phyloP scores from a whole-genome alignment of 2,797 vertebrate species.

The Numenius phaeopus region DNA sequence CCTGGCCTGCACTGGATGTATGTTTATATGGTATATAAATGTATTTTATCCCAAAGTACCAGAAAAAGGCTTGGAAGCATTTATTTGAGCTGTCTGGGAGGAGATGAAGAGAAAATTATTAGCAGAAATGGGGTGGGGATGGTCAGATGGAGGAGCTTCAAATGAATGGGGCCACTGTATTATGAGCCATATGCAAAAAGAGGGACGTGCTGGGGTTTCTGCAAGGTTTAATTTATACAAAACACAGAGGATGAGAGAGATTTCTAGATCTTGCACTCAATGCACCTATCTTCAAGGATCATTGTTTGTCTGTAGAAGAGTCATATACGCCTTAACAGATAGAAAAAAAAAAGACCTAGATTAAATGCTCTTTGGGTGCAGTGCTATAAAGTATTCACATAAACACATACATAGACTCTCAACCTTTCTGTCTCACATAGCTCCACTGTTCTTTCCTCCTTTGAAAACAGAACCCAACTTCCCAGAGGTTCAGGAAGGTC shows the following conservation, averaged over 20 bases:
- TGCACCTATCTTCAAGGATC: neutral
- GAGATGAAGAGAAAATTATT: neutral
- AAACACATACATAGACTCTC: neutral
- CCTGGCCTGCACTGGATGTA: neutral
- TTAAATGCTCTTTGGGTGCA: neutral
- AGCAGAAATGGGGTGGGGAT: neutral
- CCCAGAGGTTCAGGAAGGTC: neutral
- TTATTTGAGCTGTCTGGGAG: neutral
- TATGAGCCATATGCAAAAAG: neutral
- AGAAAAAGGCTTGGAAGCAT: neutral
- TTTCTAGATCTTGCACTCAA: neutral
- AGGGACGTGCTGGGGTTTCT: neutral
- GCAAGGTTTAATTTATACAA: neutral
- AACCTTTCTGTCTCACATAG: neutral
- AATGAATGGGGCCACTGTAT: neutral
- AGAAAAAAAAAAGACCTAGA: neutral
- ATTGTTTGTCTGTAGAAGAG: neutral
- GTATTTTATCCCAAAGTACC: neutral
- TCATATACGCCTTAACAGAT: neutral
- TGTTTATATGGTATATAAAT: neutral
- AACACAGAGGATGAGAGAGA: neutral
- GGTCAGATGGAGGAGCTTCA: neutral
- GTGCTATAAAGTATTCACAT: neutral
- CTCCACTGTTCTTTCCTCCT: neutral
- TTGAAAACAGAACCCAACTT: neutral